Evolutionary conservation across 2,797 vertebrate species (phyloP).

Genomic region (Erethizon dorsatum): DNA sequence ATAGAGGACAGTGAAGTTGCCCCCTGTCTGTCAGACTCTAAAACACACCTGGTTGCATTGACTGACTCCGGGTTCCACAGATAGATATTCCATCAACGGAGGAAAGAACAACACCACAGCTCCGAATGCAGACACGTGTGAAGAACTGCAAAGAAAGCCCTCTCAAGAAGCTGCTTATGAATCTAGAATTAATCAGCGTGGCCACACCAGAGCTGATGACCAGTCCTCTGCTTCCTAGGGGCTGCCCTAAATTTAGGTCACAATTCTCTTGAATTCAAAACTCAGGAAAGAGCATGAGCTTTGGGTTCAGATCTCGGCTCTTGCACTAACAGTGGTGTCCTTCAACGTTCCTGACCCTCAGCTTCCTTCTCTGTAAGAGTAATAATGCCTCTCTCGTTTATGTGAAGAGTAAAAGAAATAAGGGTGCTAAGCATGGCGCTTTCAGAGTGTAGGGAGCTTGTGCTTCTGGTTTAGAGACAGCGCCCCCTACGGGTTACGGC

Average conservation of each 20-base stretch:
- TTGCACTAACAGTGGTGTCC: not conserved
- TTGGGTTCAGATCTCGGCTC: not conserved
- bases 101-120: not conserved
- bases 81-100: not conserved
- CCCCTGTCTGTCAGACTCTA: not conserved
- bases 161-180: not conserved
- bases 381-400: not conserved
- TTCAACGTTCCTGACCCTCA: not conserved
- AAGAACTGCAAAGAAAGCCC: not conserved
- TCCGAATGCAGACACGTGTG: not conserved
- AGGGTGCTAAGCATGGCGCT: rapidly evolving
- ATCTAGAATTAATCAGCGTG: not conserved
- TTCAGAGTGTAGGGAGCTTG: not conserved
- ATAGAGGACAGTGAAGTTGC: not conserved
- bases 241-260: not conserved
- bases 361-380: not conserved
- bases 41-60: not conserved
- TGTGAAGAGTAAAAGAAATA: not conserved
- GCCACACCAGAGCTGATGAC: not conserved
- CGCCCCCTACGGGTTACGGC: rapidly evolving
- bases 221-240: not conserved
- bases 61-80: not conserved
- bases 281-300: not conserved
- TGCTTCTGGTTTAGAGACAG: not conserved
- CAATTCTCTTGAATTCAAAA: not conserved